These are phyloP conservation scores for Caenorhabditis inopinata DNA, from an alignment of 1,140 invertebrate genomes.

Conservation along the genomic window DNA sequence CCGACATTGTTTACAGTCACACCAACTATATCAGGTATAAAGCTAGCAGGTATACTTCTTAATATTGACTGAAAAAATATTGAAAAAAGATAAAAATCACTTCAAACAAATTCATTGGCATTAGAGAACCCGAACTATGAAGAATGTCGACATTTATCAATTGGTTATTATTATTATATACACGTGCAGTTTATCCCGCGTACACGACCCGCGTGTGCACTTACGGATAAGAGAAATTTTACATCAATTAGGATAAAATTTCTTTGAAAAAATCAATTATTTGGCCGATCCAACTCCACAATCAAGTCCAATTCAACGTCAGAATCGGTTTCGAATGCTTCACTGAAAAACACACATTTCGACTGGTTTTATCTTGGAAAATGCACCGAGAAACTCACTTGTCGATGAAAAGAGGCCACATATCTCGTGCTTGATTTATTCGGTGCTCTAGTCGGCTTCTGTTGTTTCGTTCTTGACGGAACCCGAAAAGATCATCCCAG, in stretches of 20 bases:
- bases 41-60: no score
- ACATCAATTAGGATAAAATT: not conserved
- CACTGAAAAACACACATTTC: not conserved
- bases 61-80: no score
- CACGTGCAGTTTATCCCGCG: not conserved
- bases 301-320: not conserved
- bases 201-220: slow-evolving; percentile 19
- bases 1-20: no score
- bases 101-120: slow-evolving; percentile 1
- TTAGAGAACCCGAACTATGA: not conserved
- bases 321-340: not conserved
- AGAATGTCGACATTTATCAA: not conserved
- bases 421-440: not conserved
- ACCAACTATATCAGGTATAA: no score
- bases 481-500: not conserved
- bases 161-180: no score
- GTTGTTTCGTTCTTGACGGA: not conserved
- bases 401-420: slow-evolving; percentile 5
- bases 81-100: no score
- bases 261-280: not conserved
- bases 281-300: not conserved
- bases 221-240: not conserved
- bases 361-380: not conserved
- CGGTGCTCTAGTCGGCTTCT: not conserved
- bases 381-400: not conserved